These are phyloP conservation scores for Opisthograptis luteolata DNA, from an alignment of 2,888 invertebrate genomes.

Conservation along the genomic window DNA sequence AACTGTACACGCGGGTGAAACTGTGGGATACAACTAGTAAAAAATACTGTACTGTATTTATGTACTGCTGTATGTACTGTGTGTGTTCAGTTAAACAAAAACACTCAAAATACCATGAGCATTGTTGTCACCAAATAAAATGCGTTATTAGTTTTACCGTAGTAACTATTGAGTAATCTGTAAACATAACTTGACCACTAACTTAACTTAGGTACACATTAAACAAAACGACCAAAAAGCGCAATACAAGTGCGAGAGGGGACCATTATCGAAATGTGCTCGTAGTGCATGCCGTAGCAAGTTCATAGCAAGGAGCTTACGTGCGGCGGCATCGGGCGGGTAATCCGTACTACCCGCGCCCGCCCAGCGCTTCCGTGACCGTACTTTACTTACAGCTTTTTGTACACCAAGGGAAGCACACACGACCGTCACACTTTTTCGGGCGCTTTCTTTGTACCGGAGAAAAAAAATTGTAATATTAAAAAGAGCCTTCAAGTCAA, in stretches of 20 bases:
- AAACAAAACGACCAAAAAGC: constrained; percentile 4
- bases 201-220: not conserved
- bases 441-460: too few species aligned
- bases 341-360: constrained; percentile 66
- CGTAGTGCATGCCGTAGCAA: constrained; percentile 44
- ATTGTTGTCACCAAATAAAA: too few species aligned
- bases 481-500: too few species aligned
- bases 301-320: constrained; percentile 70
- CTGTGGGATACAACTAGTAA: too few species aligned
- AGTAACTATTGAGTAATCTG: too few species aligned
- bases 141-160: too few species aligned
- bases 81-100: too few species aligned
- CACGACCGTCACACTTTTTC: constrained; percentile 9
- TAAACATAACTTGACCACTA: not conserved
- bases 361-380: constrained; percentile 47
- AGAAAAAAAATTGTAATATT: too few species aligned
- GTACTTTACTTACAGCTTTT: constrained; percentile 74
- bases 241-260: constrained; percentile 5
- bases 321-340: constrained; percentile 76
- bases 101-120: too few species aligned
- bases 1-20: too few species aligned
- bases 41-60: too few species aligned
- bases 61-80: too few species aligned
- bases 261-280: constrained; percentile 14
- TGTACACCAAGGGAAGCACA: constrained; percentile 38